These are phyloP conservation scores for Heliconius hewitsoni DNA, from an alignment of 1,140 invertebrate species.

Conservation along the genomic window DNA sequence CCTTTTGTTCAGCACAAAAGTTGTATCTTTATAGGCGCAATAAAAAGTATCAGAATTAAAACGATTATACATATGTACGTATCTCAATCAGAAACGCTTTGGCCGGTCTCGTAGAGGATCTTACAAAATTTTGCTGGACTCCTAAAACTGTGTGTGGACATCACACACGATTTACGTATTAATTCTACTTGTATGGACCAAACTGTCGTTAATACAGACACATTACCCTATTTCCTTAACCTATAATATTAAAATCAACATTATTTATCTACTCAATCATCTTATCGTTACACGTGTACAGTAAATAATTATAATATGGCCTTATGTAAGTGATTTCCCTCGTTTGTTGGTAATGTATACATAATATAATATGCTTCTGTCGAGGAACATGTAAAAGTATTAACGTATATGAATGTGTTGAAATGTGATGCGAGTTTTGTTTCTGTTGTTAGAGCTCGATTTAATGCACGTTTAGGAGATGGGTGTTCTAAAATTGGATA, in stretches of 20 bases:
- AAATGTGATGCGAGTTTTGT: conserved; percentile 42
- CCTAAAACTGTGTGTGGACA: conserved; percentile 56
- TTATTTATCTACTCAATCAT: conserved; percentile 79
- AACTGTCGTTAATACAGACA: conserved; percentile 77
- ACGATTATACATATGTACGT: conserved; percentile 9
- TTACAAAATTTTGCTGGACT: conserved; percentile 54
- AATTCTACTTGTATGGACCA: conserved; percentile 78
- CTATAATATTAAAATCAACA: conserved; percentile 72
- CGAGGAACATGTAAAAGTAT: conserved; percentile 59
- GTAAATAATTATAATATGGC: conserved; percentile 73
- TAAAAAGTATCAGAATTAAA: conserved; percentile 20
- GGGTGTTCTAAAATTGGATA: conserved; percentile 67
- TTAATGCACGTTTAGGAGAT: conserved; percentile 65
- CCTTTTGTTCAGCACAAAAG: conserved; percentile 28
- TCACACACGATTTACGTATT: conserved; percentile 70
- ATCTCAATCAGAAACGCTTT: conserved; percentile 22
- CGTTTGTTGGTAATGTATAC: conserved; percentile 59
- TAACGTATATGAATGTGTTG: conserved; percentile 52
- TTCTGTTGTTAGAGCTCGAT: conserved; percentile 58
- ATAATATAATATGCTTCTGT: conserved; percentile 62
- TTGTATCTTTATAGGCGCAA: conserved; percentile 9
- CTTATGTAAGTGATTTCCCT: conserved; percentile 79
- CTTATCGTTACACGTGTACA: conserved; percentile 78
- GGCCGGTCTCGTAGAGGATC: conserved; percentile 31
- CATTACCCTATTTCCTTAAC: conserved; percentile 73